phyloP scores from a whole-genome alignment of 2,113 vertebrate genomes.

The Pardalotus punctatus region DNA sequence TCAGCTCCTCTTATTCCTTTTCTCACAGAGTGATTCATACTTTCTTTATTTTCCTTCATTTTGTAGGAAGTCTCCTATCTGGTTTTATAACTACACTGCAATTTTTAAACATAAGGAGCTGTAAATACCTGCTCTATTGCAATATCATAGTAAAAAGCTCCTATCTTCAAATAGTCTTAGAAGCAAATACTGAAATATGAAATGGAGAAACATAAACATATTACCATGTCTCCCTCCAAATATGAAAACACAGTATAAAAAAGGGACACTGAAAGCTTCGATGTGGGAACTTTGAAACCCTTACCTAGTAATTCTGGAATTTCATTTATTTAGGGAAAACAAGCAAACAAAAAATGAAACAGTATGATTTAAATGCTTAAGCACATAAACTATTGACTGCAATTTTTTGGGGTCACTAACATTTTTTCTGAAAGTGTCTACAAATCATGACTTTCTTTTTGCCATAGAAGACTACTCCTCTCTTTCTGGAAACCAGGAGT shows the following conservation, averaged over 20 bases:
- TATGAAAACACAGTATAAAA: neutral
- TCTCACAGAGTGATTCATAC: neutral
- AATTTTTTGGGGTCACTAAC: neutral
- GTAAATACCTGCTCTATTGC: neutral
- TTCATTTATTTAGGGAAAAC: neutral
- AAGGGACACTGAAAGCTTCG: neutral
- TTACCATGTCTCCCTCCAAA: neutral
- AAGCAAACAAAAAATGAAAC: neutral
- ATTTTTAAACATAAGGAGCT: neutral
- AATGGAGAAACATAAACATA: neutral
- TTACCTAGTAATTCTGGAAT: neutral
- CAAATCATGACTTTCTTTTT: neutral
- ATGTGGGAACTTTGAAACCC: neutral
- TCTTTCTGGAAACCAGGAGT: neutral
- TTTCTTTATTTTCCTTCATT: neutral
- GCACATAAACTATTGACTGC: neutral
- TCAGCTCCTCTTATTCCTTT: neutral
- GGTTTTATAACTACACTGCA: neutral
- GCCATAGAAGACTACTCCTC: neutral
- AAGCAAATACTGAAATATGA: neutral
- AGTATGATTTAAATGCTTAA: neutral
- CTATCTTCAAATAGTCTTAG: neutral
- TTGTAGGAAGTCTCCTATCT: neutral
- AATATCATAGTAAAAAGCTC: neutral
- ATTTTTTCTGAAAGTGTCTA: neutral